Percentiles rank a stretch among this genome's conserved stretches.
Evolutionary conservation across 2,113 vertebrate species (phyloP).

Genomic region (Sylvia atricapilla): DNA sequence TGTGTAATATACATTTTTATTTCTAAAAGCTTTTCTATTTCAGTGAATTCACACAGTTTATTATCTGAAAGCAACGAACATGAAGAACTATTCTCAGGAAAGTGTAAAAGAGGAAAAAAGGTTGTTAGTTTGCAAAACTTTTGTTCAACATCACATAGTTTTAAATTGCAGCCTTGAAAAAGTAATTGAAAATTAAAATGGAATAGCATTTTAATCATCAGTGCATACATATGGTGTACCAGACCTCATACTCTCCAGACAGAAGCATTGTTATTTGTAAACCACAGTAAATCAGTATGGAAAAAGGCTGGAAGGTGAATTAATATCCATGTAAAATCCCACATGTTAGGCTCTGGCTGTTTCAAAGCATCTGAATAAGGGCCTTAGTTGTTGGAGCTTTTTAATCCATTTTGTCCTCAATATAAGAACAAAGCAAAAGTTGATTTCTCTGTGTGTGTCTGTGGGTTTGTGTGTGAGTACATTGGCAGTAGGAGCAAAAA

Average conservation of each 20-base stretch:
- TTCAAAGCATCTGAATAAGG: neutral
- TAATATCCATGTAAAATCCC: constrained; percentile 5
- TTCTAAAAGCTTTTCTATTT: neutral
- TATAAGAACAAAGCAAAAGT: neutral
- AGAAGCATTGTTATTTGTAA: constrained; percentile 15
- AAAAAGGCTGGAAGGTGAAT: constrained; percentile 27
- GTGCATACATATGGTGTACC: neutral
- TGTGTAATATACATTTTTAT: neutral
- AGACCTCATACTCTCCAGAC: neutral
- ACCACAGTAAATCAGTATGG: neutral
- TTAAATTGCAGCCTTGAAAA: neutral
- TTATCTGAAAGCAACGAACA: neutral
- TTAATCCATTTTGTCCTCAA: neutral
- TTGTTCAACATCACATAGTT: neutral
- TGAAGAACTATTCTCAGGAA: neutral
- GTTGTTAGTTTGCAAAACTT: neutral
- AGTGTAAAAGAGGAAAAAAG: neutral
- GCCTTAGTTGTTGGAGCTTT: neutral
- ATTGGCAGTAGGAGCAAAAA: neutral
- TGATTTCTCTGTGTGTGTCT: neutral
- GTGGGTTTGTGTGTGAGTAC: neutral
- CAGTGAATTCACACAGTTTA: neutral
- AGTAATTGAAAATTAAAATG: neutral
- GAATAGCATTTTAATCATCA: neutral
- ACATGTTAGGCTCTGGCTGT: neutral